These are phyloP conservation scores for Actinia equina DNA, from an alignment of 64 coral and sea anemone species.

Conservation along the genomic window DNA sequence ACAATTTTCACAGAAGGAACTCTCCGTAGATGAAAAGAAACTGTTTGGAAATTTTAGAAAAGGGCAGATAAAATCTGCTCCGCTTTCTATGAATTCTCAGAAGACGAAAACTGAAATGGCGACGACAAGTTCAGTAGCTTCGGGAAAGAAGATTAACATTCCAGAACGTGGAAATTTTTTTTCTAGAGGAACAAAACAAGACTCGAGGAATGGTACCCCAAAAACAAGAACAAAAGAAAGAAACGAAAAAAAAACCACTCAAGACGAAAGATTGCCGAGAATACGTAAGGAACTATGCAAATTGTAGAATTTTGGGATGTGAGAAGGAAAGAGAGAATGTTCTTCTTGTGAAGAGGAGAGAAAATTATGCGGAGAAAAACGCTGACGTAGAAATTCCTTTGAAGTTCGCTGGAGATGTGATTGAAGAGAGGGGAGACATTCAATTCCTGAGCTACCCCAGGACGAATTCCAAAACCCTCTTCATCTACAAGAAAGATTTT, in stretches of 20 bases:
- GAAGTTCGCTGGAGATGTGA: slow-evolving; percentile 57
- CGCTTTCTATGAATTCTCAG: not conserved
- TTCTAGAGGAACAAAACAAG: not conserved
- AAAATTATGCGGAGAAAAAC: not conserved
- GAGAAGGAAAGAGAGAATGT: not conserved
- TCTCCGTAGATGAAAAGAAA: not conserved
- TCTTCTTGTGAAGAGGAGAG: not conserved
- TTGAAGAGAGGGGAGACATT: slow-evolving; percentile 35
- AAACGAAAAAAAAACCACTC: not conserved
- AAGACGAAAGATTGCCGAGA: not conserved
- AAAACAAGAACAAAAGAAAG: not conserved
- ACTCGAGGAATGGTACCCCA: not conserved
- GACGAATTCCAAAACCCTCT: not conserved
- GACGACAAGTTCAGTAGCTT: not conserved
- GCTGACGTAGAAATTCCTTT: slow-evolving; percentile 4
- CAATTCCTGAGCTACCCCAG: not conserved
- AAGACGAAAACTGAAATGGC: not conserved
- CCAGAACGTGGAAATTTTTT: not conserved
- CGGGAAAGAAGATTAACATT: not conserved
- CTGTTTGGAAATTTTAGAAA: not conserved
- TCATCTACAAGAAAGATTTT: not conserved
- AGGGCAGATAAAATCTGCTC: not conserved
- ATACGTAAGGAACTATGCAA: not conserved
- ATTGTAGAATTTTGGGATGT: not conserved
- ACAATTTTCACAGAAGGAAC: not conserved